phyloP scores from a whole-genome alignment of 2,113 vertebrate genomes.

The Coregonus clupeaformis region DNA sequence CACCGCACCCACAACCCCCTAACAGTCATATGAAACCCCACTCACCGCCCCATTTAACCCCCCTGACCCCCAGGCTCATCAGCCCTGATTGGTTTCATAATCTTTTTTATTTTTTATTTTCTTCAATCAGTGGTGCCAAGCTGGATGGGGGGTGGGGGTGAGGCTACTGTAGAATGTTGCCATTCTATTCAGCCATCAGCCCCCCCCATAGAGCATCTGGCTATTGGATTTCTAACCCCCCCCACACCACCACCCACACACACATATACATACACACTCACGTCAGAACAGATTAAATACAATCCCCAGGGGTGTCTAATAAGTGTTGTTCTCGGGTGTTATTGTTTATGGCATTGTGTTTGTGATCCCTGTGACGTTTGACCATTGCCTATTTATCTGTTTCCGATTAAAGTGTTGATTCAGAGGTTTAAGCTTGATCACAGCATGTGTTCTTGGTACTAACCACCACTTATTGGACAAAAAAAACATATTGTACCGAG shows the following conservation, averaged over 20 bases:
- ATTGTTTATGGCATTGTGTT: slow-evolving; percentile 13
- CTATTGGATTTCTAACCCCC: neutral
- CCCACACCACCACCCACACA: neutral
- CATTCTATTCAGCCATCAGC: no score
- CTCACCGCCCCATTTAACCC: neutral
- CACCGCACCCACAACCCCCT: neutral
- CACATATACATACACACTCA: slow-evolving; percentile 36
- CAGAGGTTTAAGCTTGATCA: slow-evolving; percentile 8
- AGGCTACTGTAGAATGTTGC: neutral
- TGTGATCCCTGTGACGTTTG: slow-evolving; percentile 20
- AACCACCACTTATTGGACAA: slow-evolving; percentile 43
- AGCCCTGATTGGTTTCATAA: slow-evolving; percentile 52
- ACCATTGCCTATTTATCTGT: slow-evolving; percentile 31
- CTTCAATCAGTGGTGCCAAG: slow-evolving; percentile 32
- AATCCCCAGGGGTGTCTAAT: slow-evolving; percentile 41
- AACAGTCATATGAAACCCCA: neutral
- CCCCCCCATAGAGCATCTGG: slow-evolving; percentile 29
- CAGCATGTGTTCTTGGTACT: slow-evolving; percentile 52
- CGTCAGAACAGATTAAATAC: slow-evolving; percentile 46
- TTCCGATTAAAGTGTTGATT: slow-evolving; percentile 35
- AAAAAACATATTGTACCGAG: slow-evolving; percentile 23
- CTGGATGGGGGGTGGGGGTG: slow-evolving; percentile 9
- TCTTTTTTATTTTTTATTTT: slow-evolving; percentile 35
- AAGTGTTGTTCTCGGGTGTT: slow-evolving; percentile 46
- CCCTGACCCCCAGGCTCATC: slow-evolving; percentile 4